These are phyloP conservation scores for Cheilosia vulpina DNA, from an alignment of 2,888 invertebrate genomes.

Conservation along the genomic window DNA sequence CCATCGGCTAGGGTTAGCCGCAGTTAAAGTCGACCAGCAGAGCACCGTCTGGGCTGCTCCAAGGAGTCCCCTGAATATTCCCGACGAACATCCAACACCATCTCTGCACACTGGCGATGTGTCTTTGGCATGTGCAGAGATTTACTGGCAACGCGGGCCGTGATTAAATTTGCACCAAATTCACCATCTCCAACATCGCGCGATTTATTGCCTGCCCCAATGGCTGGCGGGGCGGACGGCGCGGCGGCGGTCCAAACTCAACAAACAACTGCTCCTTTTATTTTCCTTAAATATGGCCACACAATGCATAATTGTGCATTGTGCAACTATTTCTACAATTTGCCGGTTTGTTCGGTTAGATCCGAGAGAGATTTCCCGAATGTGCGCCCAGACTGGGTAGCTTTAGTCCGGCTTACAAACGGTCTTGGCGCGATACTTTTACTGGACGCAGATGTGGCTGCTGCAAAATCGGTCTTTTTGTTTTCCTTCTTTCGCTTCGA, in stretches of 20 bases:
- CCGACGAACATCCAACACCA: slow-evolving; percentile 62
- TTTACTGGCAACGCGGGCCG: slow-evolving; percentile 65
- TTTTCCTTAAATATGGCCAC: slow-evolving; percentile 54
- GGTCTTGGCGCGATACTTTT: slow-evolving; percentile 57
- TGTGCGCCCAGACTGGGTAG: slow-evolving; percentile 22
- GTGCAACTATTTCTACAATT: slow-evolving; percentile 64
- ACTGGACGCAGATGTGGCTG: slow-evolving; percentile 70
- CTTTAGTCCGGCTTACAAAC: slow-evolving; percentile 24
- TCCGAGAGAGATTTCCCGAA: slow-evolving; percentile 44
- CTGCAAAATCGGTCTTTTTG: slow-evolving; percentile 38
- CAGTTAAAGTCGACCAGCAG: neutral
- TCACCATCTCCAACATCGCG: slow-evolving; percentile 63
- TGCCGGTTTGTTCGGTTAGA: slow-evolving; percentile 31
- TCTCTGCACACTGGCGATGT: slow-evolving; percentile 44
- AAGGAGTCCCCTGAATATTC: slow-evolving; percentile 33
- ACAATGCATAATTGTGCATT: slow-evolving; percentile 75
- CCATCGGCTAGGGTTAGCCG: neutral
- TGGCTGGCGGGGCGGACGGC: neutral
- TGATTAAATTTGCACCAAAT: slow-evolving; percentile 75
- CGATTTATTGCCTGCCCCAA: slow-evolving; percentile 53
- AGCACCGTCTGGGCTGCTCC: neutral
- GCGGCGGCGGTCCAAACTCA: neutral
- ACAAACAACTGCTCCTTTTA: neutral
- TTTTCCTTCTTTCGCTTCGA: slow-evolving; percentile 41
- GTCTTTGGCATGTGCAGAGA: slow-evolving; percentile 73